These are phyloP conservation scores for Orchesellides sinensis DNA, from an alignment of 2,888 invertebrate species.

Conservation along the genomic window DNA sequence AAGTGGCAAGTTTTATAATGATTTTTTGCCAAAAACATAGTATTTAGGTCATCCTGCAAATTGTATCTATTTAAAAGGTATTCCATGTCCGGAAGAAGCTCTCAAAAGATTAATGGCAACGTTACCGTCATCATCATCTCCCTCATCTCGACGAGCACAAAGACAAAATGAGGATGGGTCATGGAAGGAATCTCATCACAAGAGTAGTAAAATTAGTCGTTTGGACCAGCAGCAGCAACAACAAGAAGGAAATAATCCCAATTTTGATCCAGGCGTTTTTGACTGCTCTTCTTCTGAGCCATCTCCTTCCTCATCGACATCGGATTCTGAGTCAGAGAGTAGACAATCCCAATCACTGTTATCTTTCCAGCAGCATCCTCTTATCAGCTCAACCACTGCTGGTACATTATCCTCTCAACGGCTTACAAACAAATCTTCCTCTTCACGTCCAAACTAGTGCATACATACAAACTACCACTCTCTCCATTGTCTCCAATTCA, in stretches of 20 bases:
- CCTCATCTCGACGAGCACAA: not conserved
- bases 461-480: not conserved
- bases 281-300: conserved; percentile 33
- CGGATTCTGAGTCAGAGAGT: conserved; percentile 13
- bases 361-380: conserved; percentile 25
- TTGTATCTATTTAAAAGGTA: conserved; percentile 39
- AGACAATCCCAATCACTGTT: too few relatives aligned
- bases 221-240: conserved; percentile 9
- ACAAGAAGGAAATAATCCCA: not conserved
- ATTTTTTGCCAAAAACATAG: not conserved
- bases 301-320: not conserved
- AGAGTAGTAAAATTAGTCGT: not conserved
- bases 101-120: conserved; percentile 59
- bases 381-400: conserved; percentile 43
- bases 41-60: not conserved
- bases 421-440: conserved; percentile 56
- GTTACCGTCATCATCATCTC: conserved; percentile 25
- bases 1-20: not conserved
- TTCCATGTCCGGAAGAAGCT: conserved; percentile 43
- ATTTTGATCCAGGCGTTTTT: conserved; percentile 58
- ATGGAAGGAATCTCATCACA: not conserved
- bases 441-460: not conserved
- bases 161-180: not conserved
- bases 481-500: too few relatives aligned
- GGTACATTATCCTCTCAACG: not conserved